These are phyloP conservation scores for Rhagologus leucostigma DNA, from an alignment of 2,113 vertebrate species.

Conservation along the genomic window DNA sequence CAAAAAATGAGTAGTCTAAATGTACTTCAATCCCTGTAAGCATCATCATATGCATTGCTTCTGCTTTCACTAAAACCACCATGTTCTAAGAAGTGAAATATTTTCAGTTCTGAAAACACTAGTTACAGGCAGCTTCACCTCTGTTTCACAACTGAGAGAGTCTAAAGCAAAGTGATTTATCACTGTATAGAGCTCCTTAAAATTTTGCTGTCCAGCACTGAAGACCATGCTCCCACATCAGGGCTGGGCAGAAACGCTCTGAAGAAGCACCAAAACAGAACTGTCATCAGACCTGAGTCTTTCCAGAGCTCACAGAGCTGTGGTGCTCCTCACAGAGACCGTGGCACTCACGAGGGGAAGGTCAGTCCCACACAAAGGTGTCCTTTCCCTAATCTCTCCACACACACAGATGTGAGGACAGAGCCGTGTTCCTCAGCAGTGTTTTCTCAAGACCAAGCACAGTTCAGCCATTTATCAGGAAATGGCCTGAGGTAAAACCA, in stretches of 20 bases:
- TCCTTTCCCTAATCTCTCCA: not conserved
- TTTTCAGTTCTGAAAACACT: not conserved
- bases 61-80: not conserved
- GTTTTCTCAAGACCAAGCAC: not conserved
- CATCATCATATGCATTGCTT: not conserved
- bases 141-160: fast-evolving
- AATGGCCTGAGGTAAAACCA: constrained; percentile 43
- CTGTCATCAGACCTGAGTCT: not conserved
- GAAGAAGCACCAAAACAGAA: not conserved
- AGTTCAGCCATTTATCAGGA: constrained; percentile 13
- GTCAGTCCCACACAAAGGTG: not conserved
- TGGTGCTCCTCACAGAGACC: not conserved
- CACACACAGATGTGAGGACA: not conserved
- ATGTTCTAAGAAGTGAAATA: not conserved
- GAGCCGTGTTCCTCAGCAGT: not conserved
- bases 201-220: not conserved
- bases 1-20: not conserved
- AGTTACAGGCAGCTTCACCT: not conserved
- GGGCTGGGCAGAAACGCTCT: not conserved
- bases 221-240: not conserved
- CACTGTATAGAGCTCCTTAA: not conserved
- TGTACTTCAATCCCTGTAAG: not conserved
- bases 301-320: not conserved
- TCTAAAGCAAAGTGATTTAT: not conserved
- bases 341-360: fast-evolving